Evolutionary conservation across 2,113 vertebrate genomes (phyloP), one percentile per base, ranked within the genome.

Genomic region (Myocastor coypus): DNA sequence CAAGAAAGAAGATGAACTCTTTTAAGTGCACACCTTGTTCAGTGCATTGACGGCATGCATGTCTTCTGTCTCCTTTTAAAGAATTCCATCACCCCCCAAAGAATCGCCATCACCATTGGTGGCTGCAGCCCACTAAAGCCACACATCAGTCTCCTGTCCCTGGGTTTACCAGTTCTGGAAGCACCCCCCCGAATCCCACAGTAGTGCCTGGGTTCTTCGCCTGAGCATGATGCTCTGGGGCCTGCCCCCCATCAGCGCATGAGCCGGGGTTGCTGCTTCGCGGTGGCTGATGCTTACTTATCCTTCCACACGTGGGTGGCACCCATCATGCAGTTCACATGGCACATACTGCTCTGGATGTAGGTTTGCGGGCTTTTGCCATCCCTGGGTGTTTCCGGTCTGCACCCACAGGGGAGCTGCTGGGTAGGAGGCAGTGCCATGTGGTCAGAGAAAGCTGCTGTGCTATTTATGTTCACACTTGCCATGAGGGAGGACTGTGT

Each of bases 401-500:
- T 5, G 37, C 9, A 4, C 32, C 57, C 22, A 42, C 37, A 46
- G 40, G 30, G 42, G 19, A 8, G 20, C 42, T 9, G 42, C 63
- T 13, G 20, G 42, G 19, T 3, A 5, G 12, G 28, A 7, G 34
- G 17, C 28, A 46, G 5, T n/a, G 50, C 78, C 30, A 3, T 52
- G 34, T 63, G 82, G 42, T 50, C 30, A 26, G n/a, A n/a, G 34
- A 40, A 7, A 13, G 24, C 9, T 4, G 0, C 55, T n/a, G 34
- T 5, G 5, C 16, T 1, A 0, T 11, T 28, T 34, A 0, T 20
- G 14, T 30, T 14, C 52, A 20, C 20, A 5, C 16, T 32, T 10
- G 1, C 16, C 0, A 2, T 0, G 7, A 1, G 0, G 0, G 5
- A 28, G 5, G 26, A 1, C 14, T 42, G 2, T 0, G 3, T 7